Evolutionary conservation across 2,888 invertebrate genomes (phyloP).

Genomic region (Dicycla oo): DNA sequence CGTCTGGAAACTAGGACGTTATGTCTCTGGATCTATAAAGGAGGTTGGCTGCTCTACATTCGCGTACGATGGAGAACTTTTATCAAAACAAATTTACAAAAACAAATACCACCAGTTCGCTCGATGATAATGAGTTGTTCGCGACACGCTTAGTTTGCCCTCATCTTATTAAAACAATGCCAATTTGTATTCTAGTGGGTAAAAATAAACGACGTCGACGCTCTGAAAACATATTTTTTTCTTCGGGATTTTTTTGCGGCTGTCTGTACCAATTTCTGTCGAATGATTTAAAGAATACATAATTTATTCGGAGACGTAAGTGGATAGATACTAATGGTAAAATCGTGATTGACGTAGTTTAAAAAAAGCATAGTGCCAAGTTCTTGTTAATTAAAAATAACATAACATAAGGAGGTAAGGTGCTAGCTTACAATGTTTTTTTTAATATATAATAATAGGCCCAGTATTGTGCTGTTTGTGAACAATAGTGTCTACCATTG

Average conservation of each 20-base stretch:
- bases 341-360: slow-evolving; percentile 36
- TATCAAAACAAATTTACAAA: slow-evolving; percentile 67
- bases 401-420: background rate
- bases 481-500: slow-evolving; percentile 9
- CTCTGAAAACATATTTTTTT: slow-evolving; percentile 67
- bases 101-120: slow-evolving; percentile 63
- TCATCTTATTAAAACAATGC: slow-evolving; percentile 70
- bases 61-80: slow-evolving; percentile 54
- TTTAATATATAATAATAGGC: background rate
- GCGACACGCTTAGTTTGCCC: slow-evolving; percentile 68
- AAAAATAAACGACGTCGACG: slow-evolving; percentile 66
- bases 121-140: slow-evolving; percentile 67
- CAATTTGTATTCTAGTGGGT: slow-evolving; percentile 71
- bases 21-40: slow-evolving; percentile 23
- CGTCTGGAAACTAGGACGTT: slow-evolving; percentile 48
- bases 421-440: background rate
- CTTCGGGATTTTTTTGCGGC: slow-evolving; percentile 54
- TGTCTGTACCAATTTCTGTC: slow-evolving; percentile 54
- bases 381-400: slow-evolving; percentile 13
- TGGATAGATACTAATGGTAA: slow-evolving; percentile 16
- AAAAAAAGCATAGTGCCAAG: background rate
- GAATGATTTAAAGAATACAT: slow-evolving; percentile 48
- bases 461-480: background rate
- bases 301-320: slow-evolving; percentile 29
- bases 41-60: slow-evolving; percentile 50